These are phyloP conservation scores for Sericinus montela DNA, from an alignment of 2,888 invertebrate species.

Conservation along the genomic window DNA sequence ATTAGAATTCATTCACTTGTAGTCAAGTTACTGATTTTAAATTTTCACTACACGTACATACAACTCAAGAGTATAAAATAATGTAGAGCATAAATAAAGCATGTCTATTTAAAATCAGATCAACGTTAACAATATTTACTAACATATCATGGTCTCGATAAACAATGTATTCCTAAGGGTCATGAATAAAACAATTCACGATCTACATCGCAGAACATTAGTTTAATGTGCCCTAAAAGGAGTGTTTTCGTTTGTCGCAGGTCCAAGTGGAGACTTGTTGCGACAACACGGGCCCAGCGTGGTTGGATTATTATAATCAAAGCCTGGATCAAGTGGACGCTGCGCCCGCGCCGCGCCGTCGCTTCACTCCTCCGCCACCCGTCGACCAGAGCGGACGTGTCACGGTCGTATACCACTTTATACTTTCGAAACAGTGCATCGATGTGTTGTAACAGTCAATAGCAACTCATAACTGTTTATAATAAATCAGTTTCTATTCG, in stretches of 20 bases:
- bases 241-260: conserved; percentile 29
- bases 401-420: conserved; percentile 25
- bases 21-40: too few relatives aligned
- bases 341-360: conserved; percentile 31
- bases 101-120: too few relatives aligned
- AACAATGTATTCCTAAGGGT: neutral
- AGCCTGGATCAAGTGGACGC: conserved; percentile 49
- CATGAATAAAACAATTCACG: neutral
- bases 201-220: neutral
- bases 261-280: conserved; percentile 28
- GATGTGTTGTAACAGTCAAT: conserved; percentile 41
- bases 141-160: too few relatives aligned
- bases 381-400: conserved; percentile 42
- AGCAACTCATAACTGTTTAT: conserved; percentile 31
- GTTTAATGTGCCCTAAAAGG: conserved; percentile 4
- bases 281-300: conserved; percentile 24
- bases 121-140: too few relatives aligned
- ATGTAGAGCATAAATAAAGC: too few relatives aligned
- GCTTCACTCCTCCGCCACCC: conserved; percentile 53
- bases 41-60: too few relatives aligned
- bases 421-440: conserved; percentile 33
- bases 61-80: too few relatives aligned
- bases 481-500: conserved; percentile 35
- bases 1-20: too few relatives aligned
- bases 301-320: conserved; percentile 47